Evolutionary conservation across 2,888 invertebrate genomes (phyloP).

Genomic region (Tinea trinotella): DNA sequence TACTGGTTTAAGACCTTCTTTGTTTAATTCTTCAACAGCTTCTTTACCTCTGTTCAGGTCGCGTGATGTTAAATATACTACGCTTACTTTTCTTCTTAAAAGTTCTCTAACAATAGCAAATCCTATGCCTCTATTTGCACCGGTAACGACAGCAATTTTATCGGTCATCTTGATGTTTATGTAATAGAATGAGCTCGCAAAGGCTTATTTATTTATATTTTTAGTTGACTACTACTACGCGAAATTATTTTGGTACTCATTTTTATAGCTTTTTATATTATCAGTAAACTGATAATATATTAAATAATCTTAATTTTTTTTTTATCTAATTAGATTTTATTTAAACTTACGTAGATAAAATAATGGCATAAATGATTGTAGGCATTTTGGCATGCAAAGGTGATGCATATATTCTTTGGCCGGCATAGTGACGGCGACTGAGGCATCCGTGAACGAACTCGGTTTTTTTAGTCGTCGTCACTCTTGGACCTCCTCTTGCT

Average conservation of each 20-base stretch:
- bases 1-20: conserved; percentile 21
- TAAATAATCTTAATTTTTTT: no score
- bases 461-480: no score
- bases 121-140: conserved; percentile 24
- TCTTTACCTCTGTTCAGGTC: conserved; percentile 21
- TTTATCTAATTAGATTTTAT: neutral
- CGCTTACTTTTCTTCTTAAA: conserved; percentile 20
- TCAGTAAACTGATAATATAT: no score
- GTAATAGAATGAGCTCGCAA: neutral
- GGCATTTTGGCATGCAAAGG: no score
- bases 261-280: no score
- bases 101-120: conserved; percentile 23
- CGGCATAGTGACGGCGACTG: no score
- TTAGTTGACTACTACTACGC: no score
- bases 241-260: no score
- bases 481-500: no score
- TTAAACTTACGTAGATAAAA: neutral
- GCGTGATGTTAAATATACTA: conserved; percentile 22
- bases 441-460: no score
- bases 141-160: conserved; percentile 23
- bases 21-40: conserved; percentile 21
- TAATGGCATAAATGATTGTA: no score
- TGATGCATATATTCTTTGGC: no score
- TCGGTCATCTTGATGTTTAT: conserved; percentile 20
- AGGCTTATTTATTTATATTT: neutral